Evolutionary conservation across 2,888 invertebrate species (phyloP).

Genomic region (Chironomus riparius): DNA sequence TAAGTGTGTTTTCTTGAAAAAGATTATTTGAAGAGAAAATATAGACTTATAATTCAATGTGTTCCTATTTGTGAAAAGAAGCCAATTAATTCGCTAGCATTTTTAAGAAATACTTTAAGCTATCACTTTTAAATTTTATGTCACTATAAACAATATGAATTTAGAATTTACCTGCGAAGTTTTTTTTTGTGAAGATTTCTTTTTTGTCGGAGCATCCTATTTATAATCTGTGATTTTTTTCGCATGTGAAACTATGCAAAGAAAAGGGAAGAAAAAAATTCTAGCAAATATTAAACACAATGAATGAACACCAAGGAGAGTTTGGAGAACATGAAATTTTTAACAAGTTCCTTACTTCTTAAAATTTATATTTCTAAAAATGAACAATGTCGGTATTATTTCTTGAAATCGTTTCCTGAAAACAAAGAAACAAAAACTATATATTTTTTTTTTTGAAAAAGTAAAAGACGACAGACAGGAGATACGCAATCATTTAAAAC

Average conservation of each 20-base stretch:
- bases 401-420: slow-evolving; percentile 1
- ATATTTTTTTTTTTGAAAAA: background rate
- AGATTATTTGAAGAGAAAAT: too few relatives aligned
- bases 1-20: too few relatives aligned
- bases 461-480: background rate
- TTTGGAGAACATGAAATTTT: background rate
- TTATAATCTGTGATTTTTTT: background rate
- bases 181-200: background rate
- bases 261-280: background rate
- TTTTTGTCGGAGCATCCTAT: background rate
- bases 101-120: background rate
- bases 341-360: background rate
- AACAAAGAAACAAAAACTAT: background rate
- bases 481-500: background rate
- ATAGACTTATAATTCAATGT: too few relatives aligned
- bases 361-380: background rate
- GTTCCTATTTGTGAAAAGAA: background rate
- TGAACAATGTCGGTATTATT: background rate
- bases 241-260: background rate
- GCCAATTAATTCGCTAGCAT: background rate
- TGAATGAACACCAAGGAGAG: background rate
- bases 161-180: slow-evolving; percentile 6
- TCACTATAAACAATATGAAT: background rate
- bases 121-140: background rate
- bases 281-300: background rate